These are phyloP conservation scores for Taenaris catops DNA, from an alignment of 2,888 invertebrate genomes.

Conservation along the genomic window DNA sequence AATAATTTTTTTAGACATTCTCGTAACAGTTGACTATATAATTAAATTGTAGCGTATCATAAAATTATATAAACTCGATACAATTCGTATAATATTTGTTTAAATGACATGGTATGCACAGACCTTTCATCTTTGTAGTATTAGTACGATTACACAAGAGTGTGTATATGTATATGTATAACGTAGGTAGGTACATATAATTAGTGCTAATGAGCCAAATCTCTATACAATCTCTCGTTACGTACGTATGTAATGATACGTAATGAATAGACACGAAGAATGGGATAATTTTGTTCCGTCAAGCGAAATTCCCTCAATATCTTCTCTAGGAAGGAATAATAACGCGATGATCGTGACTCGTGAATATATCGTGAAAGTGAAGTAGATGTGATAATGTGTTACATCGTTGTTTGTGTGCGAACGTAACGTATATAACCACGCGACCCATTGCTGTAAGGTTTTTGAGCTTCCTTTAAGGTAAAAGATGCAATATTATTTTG, in stretches of 20 bases:
- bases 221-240: conserved; percentile 4
- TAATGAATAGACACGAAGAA: conserved; percentile 6
- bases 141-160: no score
- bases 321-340: conserved; percentile 19
- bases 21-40: no score
- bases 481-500: no score
- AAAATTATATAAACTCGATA: no score
- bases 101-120: no score
- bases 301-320: conserved; percentile 13
- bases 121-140: no score
- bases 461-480: no score
- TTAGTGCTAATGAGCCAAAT: background rate
- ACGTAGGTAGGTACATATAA: no score
- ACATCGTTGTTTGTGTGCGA: conserved; percentile 3
- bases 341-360: conserved; percentile 22
- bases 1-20: no score
- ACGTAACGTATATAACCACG: conserved; percentile 2
- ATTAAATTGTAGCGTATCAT: no score
- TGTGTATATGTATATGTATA: no score
- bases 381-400: conserved; percentile 17
- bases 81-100: no score
- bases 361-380: conserved; percentile 23
- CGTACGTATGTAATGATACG: conserved; percentile 2
- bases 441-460: background rate
- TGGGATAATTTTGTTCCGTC: conserved; percentile 13